Conservation (phyloP, 2,113 vertebrate species). For the Osmerus eperlanus region DNA sequence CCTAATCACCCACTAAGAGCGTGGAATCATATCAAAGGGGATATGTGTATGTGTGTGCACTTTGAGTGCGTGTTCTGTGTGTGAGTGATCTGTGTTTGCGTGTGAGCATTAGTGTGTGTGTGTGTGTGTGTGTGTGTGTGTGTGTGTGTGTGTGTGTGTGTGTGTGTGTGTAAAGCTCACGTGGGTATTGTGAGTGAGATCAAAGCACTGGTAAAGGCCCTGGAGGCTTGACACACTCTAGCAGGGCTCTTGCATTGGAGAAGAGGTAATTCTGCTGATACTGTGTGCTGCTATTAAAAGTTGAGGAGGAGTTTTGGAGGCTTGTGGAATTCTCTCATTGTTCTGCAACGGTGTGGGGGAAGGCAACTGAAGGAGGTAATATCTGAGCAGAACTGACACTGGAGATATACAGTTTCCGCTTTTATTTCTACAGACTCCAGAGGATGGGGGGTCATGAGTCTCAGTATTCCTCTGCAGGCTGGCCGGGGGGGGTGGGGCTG, state of each 20-base stretch:
- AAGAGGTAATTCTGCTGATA: constrained; percentile 66
- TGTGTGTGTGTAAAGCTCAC: constrained; percentile 38
- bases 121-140: constrained; percentile 25
- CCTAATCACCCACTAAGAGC: constrained; percentile 68
- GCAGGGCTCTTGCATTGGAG: constrained; percentile 53
- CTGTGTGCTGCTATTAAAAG: constrained; percentile 60
- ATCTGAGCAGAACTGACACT: background rate
- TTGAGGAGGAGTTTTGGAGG: constrained; percentile 29
- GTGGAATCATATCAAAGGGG: constrained; percentile 64
- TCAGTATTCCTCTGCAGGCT: background rate
- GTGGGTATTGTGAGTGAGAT: constrained; percentile 67
- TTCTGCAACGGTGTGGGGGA: constrained; percentile 39
- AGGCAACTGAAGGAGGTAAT: background rate
- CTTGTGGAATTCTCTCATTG: constrained; percentile 54
- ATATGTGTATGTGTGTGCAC: constrained; percentile 2
- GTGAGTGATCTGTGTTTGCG: background rate
- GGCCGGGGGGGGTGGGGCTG: background rate
- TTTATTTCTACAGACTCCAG: background rate
- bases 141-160: constrained; percentile 6
- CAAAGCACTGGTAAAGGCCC: constrained; percentile 64
- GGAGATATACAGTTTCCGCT: background rate
- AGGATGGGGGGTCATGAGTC: background rate
- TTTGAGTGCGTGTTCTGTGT: background rate
- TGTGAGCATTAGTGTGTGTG: constrained; percentile 2
- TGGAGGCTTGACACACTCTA: constrained; percentile 62